Conservation (phyloP, 2,113 vertebrate species). For the Leuciscus idus region DNA sequence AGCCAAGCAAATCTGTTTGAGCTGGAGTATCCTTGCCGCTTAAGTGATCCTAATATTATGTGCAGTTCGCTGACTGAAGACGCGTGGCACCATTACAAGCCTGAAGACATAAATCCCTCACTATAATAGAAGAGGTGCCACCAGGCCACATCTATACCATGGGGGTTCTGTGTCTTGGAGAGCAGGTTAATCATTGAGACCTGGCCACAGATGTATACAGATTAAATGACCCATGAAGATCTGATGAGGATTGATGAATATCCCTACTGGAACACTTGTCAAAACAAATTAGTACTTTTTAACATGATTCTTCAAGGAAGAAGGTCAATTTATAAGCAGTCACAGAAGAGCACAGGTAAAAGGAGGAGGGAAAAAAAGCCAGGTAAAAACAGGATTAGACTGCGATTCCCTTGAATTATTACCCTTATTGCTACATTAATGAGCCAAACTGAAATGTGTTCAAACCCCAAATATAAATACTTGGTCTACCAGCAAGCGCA, state of each 20-base stretch:
- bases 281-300: neutral
- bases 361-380: neutral
- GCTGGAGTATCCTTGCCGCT: slow-evolving; percentile 52
- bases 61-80: slow-evolving; percentile 47
- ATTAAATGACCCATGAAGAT: slow-evolving; percentile 53
- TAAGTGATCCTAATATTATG: slow-evolving; percentile 58
- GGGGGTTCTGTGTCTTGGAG: slow-evolving; percentile 25
- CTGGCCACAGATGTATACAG: slow-evolving; percentile 43
- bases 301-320: slow-evolving; percentile 37
- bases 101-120: slow-evolving; percentile 51
- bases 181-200: neutral
- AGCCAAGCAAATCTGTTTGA: slow-evolving; percentile 50
- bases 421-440: slow-evolving; percentile 23
- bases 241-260: slow-evolving; percentile 54
- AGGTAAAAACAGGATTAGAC: neutral
- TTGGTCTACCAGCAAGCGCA: neutral
- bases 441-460: slow-evolving; percentile 38
- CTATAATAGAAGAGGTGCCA: slow-evolving; percentile 23
- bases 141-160: neutral
- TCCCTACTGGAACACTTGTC: slow-evolving; percentile 39
- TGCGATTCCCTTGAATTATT: neutral
- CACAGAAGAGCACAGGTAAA: slow-evolving; percentile 13
- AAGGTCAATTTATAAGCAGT: neutral
- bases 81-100: slow-evolving; percentile 53
- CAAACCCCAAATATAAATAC: slow-evolving; percentile 31